Conservation (phyloP, 2,888 invertebrate species). For the Spisula subtruncata region DNA sequence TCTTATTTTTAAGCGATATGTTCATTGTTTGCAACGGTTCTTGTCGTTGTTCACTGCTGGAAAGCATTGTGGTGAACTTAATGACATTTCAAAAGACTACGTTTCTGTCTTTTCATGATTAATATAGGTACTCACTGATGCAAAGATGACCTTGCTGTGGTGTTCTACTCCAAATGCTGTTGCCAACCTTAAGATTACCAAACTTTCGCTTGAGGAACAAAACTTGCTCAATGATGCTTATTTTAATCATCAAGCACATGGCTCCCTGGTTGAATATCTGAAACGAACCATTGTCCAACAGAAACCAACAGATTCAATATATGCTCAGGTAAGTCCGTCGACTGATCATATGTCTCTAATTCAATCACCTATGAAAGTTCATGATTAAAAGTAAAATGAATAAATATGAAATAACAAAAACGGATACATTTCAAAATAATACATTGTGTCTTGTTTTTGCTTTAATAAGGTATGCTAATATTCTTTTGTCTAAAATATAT, state of each 20-base stretch:
- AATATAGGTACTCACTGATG: conserved; percentile 65
- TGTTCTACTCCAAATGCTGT: conserved; percentile 85
- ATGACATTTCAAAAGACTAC: no score
- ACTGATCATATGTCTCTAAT: background rate
- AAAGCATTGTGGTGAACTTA: no score
- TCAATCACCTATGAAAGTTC: background rate
- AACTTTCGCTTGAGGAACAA: conserved; percentile 66
- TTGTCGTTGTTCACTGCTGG: no score
- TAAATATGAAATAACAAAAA: background rate
- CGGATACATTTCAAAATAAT: no score
- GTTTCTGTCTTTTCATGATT: no score
- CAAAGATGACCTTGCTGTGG: conserved; percentile 79
- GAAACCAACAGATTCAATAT: conserved; percentile 39
- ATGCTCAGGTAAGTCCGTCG: conserved; percentile 69
- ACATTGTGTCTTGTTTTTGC: no score
- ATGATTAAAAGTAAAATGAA: background rate
- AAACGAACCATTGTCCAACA: conserved; percentile 59
- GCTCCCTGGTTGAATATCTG: conserved; percentile 79
- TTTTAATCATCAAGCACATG: conserved; percentile 82
- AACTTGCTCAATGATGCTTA: conserved; percentile 72
- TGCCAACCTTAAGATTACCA: conserved; percentile 71
- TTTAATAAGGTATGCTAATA: no score
- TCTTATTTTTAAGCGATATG: no score
- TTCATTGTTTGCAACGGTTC: no score
- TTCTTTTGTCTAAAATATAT: no score